Percentiles rank a stretch among this genome's conserved stretches.
Evolutionary conservation across 2,797 vertebrate genomes (phyloP).

Genomic region (Sylvilagus floridanus): DNA sequence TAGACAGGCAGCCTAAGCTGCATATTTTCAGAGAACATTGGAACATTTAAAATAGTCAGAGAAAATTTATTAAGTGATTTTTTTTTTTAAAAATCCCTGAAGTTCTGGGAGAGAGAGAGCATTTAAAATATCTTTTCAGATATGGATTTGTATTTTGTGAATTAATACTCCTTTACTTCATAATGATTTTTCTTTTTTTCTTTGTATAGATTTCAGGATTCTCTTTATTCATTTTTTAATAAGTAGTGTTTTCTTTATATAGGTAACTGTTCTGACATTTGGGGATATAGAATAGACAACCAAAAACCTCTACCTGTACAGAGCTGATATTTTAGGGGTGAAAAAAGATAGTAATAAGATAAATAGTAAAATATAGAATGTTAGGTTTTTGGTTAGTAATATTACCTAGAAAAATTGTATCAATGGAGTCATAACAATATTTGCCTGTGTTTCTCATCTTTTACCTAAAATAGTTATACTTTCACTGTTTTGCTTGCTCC

Average conservation of each 20-base stretch:
- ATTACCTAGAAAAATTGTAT: neutral
- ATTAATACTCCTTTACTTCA: neutral
- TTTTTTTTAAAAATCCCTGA: neutral
- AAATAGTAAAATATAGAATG: neutral
- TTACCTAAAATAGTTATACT: slow-evolving; percentile 31
- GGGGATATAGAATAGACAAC: neutral
- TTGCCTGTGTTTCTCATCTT: neutral
- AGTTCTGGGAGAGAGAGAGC: neutral
- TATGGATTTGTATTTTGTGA: neutral
- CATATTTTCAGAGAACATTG: neutral
- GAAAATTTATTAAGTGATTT: neutral
- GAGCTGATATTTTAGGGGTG: neutral
- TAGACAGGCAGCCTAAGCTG: neutral
- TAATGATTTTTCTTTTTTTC: neutral
- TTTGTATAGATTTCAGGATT: slow-evolving; percentile 25
- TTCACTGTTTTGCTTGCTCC: slow-evolving; percentile 26
- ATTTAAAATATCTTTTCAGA: neutral
- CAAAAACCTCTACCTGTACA: neutral
- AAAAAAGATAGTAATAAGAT: slow-evolving; percentile 18
- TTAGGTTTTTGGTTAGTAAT: neutral
- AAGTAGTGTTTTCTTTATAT: neutral
- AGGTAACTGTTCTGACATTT: neutral
- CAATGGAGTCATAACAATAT: neutral
- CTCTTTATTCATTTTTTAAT: neutral
- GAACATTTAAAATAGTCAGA: neutral